Base-by-base conservation (phyloP, 2,888 invertebrate genomes). In the Anarsia innoxiella region DNA sequence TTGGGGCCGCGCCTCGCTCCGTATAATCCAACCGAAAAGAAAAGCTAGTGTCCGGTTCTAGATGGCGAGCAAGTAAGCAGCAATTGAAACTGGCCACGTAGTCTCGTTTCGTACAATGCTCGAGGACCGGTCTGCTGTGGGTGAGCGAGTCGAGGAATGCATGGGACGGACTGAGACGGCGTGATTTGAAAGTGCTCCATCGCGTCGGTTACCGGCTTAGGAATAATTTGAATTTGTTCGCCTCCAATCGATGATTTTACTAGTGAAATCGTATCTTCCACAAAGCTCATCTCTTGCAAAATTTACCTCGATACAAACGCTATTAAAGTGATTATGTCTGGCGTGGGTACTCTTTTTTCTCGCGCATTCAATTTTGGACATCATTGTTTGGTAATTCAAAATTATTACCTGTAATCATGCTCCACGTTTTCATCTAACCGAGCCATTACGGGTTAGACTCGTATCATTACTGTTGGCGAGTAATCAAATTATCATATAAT, bases 71-170 rank as follows among this genome's bases (percentile, higher is more conserved):
- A 53, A 59, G 51, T 53, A 42, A 58, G 50, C 47, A 53, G 51
- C 70, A 56, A 56, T 60, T 49, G 44, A 60, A 76, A 65, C 62
- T 62, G 66, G 66, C 39, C 61, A 82, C 45, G 51, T 78, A 56
- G 46, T 54, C 59, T 51, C 59, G 68, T 74, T 72, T 77, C 66
- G 74, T 82, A 79, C 74, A 78, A 77, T 71, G 77, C 68, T 72
- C 67, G 65, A 67, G 51, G 83, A 83, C 83, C 82, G 80, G 83
- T 83, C 83, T 63, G 62, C 78, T 83, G 80, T 83, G 82, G 83
- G 83, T 84, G 82, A 84, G 78, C 80, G 67, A 74, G 82, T 79
- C 72, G 70, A 66, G 83, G 84, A 82, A 84, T 84, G 84, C 73
- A 76, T 60, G 62, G 63, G 77, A 78, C 76, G 73, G 66, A 71